phyloP scores from a whole-genome alignment of 2,888 invertebrate species.

The Drosophila macrospina region DNA sequence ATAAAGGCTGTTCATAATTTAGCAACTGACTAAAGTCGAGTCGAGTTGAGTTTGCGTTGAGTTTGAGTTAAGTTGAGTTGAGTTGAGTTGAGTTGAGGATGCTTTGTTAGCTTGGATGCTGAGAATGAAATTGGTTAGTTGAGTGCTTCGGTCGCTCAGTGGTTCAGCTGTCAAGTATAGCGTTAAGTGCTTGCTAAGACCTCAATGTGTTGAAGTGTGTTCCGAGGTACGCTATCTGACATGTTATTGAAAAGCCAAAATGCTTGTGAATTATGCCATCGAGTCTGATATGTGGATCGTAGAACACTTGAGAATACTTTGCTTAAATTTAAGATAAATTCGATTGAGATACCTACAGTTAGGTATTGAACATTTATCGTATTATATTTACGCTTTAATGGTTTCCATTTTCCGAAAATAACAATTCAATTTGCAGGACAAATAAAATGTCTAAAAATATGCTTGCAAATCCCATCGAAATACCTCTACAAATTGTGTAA shows the following conservation, averaged over 20 bases:
- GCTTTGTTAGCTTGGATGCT: conserved; percentile 32
- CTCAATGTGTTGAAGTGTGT: conserved; percentile 61
- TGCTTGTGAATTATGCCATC: conserved; percentile 47
- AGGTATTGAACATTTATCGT: neutral
- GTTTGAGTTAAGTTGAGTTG: conserved; percentile 27
- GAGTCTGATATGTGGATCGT: conserved; percentile 1
- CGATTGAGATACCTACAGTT: neutral
- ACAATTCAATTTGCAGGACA: conserved; percentile 15
- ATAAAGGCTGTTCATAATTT: conserved; percentile 72
- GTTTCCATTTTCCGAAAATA: neutral
- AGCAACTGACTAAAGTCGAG: conserved; percentile 38
- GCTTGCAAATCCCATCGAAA: neutral
- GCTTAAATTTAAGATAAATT: neutral
- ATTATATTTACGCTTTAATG: neutral
- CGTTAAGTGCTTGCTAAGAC: conserved; percentile 50
- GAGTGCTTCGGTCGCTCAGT: conserved; percentile 9
- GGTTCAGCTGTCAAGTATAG: conserved; percentile 54
- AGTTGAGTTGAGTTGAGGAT: conserved; percentile 3
- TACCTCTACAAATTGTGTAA: conserved; percentile 32
- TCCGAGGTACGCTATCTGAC: conserved; percentile 43
- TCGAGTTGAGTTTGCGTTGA: neutral
- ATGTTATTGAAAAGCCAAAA: conserved; percentile 44
- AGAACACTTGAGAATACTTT: neutral
- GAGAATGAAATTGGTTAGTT: conserved; percentile 2
- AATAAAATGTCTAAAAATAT: conserved; percentile 26